Conservation (phyloP, 2,113 vertebrate species). For the Sigmodon hispidus region DNA sequence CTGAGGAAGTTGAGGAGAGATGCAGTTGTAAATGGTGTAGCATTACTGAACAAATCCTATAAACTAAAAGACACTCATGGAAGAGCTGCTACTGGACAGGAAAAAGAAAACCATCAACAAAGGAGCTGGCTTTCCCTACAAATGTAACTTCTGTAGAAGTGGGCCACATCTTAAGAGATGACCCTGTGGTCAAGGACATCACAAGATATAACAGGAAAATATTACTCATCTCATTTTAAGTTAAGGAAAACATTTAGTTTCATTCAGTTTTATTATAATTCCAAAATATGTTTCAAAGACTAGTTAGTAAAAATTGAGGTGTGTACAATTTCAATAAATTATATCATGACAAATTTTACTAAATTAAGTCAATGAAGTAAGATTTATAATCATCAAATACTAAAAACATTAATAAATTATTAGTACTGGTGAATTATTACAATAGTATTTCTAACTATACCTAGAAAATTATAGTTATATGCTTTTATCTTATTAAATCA, state of each 20-base stretch:
- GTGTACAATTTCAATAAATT: not conserved
- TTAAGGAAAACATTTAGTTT: not conserved
- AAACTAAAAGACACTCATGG: not conserved
- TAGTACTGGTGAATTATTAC: not conserved
- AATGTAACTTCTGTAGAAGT: not conserved
- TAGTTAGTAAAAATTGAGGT: not conserved
- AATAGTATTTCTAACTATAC: not conserved
- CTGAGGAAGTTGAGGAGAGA: not conserved
- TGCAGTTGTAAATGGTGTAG: not conserved
- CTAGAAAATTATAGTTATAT: not conserved
- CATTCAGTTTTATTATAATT: not conserved
- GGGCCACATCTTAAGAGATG: not conserved
- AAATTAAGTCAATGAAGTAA: not conserved
- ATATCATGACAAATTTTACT: not conserved
- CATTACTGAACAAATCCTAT: not conserved
- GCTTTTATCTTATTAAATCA: not conserved
- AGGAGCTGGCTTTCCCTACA: not conserved
- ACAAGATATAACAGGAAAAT: not conserved
- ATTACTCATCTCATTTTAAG: constrained; percentile 4
- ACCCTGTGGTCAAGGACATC: not conserved
- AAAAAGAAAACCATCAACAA: constrained; percentile 25
- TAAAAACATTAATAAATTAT: not conserved
- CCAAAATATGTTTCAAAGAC: not conserved
- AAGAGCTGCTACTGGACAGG: not conserved
- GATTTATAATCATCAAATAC: not conserved